Conservation (phyloP, 2,888 invertebrate species). For the Leptopterna dolabrata region DNA sequence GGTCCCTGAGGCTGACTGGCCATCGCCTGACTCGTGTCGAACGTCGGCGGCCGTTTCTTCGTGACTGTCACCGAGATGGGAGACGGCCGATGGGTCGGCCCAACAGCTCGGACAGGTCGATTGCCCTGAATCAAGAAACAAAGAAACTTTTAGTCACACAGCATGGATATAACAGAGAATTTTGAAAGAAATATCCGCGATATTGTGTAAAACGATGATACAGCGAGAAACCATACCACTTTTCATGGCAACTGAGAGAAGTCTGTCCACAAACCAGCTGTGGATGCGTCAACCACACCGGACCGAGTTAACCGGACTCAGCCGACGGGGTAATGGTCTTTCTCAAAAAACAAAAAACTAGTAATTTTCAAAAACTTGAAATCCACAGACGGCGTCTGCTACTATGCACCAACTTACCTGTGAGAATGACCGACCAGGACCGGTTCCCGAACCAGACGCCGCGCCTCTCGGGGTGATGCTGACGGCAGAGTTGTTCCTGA, state of each 20-base stretch:
- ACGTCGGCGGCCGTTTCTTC: slow-evolving; percentile 45
- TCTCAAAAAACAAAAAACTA: no score
- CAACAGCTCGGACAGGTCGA: slow-evolving; percentile 57
- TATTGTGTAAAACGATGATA: no score
- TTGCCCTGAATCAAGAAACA: slow-evolving; percentile 40
- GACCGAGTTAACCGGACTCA: no score
- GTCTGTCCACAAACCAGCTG: no score
- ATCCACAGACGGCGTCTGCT: no score
- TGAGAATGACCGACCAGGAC: slow-evolving; percentile 40
- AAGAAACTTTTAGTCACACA: not conserved
- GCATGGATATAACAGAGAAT: no score
- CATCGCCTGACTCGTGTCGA: slow-evolving; percentile 19
- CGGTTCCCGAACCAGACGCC: slow-evolving; percentile 28
- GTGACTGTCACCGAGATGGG: slow-evolving; percentile 56
- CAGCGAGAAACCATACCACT: no score
- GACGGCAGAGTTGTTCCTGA: slow-evolving; percentile 68
- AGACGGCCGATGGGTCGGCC: slow-evolving; percentile 55
- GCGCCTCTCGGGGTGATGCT: slow-evolving; percentile 66
- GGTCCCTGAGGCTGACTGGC: not conserved
- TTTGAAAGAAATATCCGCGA: no score
- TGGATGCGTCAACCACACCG: no score
- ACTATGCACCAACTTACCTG: slow-evolving; percentile 6
- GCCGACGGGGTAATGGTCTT: no score
- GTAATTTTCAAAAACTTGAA: no score
- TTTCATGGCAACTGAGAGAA: no score